These are phyloP conservation scores for Caenorhabditis uteleia DNA, from an alignment of 2,888 invertebrate species.

Conservation along the genomic window DNA sequence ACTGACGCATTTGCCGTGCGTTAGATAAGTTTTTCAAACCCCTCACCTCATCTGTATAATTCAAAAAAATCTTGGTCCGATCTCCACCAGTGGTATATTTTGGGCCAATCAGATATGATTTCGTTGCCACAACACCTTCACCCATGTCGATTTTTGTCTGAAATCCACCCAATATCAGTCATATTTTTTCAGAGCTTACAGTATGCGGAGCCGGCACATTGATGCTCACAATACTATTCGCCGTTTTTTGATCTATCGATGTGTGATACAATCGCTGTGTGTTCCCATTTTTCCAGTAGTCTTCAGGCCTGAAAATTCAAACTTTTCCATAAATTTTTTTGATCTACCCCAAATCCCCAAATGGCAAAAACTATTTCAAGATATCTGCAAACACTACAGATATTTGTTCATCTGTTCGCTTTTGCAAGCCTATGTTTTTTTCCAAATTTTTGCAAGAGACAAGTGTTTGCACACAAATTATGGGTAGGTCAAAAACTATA, in stretches of 20 bases:
- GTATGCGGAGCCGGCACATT: conserved; percentile 38
- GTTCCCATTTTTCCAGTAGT: conserved; percentile 20
- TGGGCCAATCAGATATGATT: conserved; percentile 38
- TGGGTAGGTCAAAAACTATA: conserved; percentile 4
- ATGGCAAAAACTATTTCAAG: too few relatives aligned
- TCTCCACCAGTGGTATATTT: conserved; percentile 25
- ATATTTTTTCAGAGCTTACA: conserved; percentile 7
- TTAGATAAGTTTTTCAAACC: too few relatives aligned
- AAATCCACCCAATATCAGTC: background rate
- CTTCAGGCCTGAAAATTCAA: conserved; percentile 23
- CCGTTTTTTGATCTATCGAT: conserved; percentile 29
- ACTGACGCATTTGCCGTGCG: too few relatives aligned
- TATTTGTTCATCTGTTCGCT: too few relatives aligned
- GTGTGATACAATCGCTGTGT: conserved; percentile 32
- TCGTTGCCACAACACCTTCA: conserved; percentile 22
- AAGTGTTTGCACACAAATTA: too few relatives aligned
- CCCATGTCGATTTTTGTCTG: conserved; percentile 38
- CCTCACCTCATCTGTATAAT: conserved; percentile 31
- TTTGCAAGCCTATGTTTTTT: too few relatives aligned
- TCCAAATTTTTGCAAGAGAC: too few relatives aligned
- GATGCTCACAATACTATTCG: conserved; percentile 34
- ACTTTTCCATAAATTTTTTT: too few relatives aligned
- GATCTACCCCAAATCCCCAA: too few relatives aligned
- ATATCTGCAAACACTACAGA: too few relatives aligned
- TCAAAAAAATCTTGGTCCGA: conserved; percentile 27